Percentiles rank a stretch among this genome's conserved stretches.
Conservation (phyloP, 1,140 invertebrate species). For the Danaus plexippus region DNA sequence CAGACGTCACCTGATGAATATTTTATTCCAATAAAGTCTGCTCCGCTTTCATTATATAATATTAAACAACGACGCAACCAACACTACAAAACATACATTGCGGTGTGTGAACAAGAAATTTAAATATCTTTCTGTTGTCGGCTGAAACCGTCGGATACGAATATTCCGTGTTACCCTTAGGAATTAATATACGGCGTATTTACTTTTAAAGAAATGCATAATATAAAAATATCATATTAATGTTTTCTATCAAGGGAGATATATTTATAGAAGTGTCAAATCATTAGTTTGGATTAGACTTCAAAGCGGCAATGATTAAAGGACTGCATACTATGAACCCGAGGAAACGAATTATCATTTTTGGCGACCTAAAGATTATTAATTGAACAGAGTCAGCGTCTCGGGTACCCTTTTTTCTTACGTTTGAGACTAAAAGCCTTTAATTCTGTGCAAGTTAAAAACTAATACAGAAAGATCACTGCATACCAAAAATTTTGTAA, state of each 20-base stretch:
- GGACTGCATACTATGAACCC: constrained; percentile 7
- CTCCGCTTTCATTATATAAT: constrained; percentile 36
- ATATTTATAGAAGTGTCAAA: background rate
- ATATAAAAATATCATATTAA: too few species aligned
- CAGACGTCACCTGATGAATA: too few species aligned
- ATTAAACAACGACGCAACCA: constrained; percentile 31
- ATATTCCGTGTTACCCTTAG: constrained; percentile 5
- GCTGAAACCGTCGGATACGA: constrained; percentile 1
- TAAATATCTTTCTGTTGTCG: constrained; percentile 8
- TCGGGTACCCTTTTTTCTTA: constrained; percentile 63
- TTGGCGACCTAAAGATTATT: constrained; percentile 58
- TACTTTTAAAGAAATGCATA: background rate
- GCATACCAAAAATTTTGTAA: too few species aligned
- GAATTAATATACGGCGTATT: background rate
- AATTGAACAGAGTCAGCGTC: constrained; percentile 60
- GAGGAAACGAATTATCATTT: constrained; percentile 35
- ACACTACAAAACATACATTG: constrained; percentile 10
- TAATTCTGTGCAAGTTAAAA: constrained; percentile 25
- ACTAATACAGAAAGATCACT: constrained; percentile 12
- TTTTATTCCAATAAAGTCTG: constrained; percentile 12
- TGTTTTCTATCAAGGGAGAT: too few species aligned
- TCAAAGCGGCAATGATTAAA: too few species aligned
- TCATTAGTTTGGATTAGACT: background rate
- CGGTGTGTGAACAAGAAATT: constrained; percentile 15
- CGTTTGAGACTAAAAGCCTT: constrained; percentile 60